These are phyloP conservation scores for Sitophilus oryzae DNA, from an alignment of 1,140 invertebrate species.

Conservation along the genomic window DNA sequence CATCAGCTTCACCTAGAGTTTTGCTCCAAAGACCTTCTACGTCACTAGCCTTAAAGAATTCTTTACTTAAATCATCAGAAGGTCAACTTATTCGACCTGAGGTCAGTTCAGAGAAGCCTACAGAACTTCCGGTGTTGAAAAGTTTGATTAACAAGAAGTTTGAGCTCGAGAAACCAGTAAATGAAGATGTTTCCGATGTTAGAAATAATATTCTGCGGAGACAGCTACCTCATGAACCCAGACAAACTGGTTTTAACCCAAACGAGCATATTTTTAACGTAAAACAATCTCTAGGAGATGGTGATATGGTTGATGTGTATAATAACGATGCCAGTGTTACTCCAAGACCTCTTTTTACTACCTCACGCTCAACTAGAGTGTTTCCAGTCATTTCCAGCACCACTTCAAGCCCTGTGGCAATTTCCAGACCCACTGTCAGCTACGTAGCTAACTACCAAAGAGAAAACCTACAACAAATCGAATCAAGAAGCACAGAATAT, in stretches of 20 bases:
- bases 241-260: slow-evolving; percentile 44
- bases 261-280: slow-evolving; percentile 44
- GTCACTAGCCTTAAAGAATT: slow-evolving; percentile 4
- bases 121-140: slow-evolving; percentile 32
- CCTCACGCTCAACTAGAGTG: slow-evolving; percentile 44
- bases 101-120: slow-evolving; percentile 27
- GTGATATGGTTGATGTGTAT: slow-evolving; percentile 61
- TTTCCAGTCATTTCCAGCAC: slow-evolving; percentile 27
- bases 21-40: slow-evolving; percentile 30
- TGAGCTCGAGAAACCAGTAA: slow-evolving; percentile 46
- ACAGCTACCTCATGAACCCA: slow-evolving; percentile 49
- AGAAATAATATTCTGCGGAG: slow-evolving; percentile 51
- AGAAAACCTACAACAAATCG: slow-evolving; percentile 25
- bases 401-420: slow-evolving; percentile 36
- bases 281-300: slow-evolving; percentile 46
- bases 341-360: slow-evolving; percentile 60
- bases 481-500: slow-evolving; percentile 29
- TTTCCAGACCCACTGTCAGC: slow-evolving; percentile 35
- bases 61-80: slow-evolving; percentile 27
- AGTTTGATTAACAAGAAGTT: slow-evolving; percentile 25
- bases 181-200: slow-evolving; percentile 45
- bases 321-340: slow-evolving; percentile 53
- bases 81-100: slow-evolving; percentile 38
- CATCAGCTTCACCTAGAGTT: slow-evolving; percentile 32
- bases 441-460: slow-evolving; percentile 33